phyloP scores from a whole-genome alignment of 2,888 invertebrate species.

The Caenorhabditis angaria region DNA sequence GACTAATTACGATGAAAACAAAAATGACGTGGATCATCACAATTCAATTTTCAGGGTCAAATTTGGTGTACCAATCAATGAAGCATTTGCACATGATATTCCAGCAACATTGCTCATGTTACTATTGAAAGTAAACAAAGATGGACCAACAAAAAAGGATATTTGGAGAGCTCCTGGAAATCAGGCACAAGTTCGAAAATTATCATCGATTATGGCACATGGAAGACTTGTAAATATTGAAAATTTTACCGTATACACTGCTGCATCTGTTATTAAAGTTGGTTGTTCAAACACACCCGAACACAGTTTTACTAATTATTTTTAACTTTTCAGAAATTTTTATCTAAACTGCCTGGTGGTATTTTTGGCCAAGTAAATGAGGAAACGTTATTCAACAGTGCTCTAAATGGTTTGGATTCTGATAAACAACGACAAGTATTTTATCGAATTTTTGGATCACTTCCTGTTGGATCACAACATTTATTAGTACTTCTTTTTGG shows the following conservation, averaged over 20 bases:
- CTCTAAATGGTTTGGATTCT: constrained; percentile 80
- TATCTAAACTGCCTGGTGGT: constrained; percentile 94
- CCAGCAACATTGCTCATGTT: constrained; percentile 74
- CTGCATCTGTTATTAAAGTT: constrained; percentile 92
- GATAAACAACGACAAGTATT: constrained; percentile 89
- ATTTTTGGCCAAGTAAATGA: constrained; percentile 93
- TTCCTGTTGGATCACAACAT: constrained; percentile 87
- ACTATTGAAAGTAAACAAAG: constrained; percentile 87
- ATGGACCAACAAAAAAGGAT: constrained; percentile 90
- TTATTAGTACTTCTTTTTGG: constrained; percentile 93
- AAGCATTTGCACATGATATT: constrained; percentile 72
- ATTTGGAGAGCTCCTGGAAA: constrained; percentile 94
- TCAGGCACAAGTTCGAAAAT: constrained; percentile 77
- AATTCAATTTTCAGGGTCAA: constrained; percentile 64
- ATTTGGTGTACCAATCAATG: constrained; percentile 72
- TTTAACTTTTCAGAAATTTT: constrained; percentile 80
- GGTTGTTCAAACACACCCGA: background rate
- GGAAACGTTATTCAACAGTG: constrained; percentile 86
- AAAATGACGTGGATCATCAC: background rate
- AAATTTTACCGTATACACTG: constrained; percentile 94
- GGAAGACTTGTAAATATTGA: constrained; percentile 72
- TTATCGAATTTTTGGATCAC: constrained; percentile 87
- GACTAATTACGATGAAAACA: no score
- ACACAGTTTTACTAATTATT: background rate
- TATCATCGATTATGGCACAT: constrained; percentile 72